These are phyloP conservation scores for Pogonognathellus flavescens DNA, from an alignment of 1,140 invertebrate genomes.

Conservation along the genomic window DNA sequence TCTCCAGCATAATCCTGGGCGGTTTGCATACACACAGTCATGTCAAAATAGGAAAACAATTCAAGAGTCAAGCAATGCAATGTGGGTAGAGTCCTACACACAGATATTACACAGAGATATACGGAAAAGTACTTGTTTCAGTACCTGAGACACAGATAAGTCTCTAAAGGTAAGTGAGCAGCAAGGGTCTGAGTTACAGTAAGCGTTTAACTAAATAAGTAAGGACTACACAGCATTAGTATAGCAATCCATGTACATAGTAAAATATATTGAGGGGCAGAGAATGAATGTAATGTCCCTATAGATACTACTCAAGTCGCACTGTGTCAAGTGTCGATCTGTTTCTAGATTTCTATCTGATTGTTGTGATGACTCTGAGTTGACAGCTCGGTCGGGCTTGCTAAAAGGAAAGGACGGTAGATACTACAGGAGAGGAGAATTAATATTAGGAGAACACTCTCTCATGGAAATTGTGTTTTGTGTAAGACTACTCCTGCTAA, in stretches of 20 bases:
- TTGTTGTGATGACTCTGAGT: constrained; percentile 48
- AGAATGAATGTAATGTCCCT: neutral
- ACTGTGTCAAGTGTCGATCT: constrained; percentile 45
- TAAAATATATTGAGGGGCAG: neutral
- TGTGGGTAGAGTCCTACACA: neutral
- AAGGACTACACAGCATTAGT: too few relatives aligned
- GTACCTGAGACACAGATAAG: too few relatives aligned
- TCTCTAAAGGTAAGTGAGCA: too few relatives aligned
- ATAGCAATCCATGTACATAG: too few relatives aligned
- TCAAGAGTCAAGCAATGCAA: constrained; percentile 28
- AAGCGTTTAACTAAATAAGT: neutral
- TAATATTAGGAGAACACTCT: neutral
- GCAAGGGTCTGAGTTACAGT: too few relatives aligned
- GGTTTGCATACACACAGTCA: constrained; percentile 15
- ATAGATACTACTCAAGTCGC: neutral
- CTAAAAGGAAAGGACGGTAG: neutral
- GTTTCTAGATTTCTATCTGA: constrained; percentile 37
- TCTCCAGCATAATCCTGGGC: constrained; percentile 6
- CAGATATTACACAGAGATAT: neutral
- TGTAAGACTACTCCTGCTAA: neutral
- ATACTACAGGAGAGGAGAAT: constrained; percentile 7
- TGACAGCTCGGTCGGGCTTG: constrained; percentile 42
- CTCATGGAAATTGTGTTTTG: neutral
- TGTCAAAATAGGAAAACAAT: constrained; percentile 50
- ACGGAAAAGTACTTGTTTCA: too few relatives aligned